Percentiles rank a stretch among this genome's conserved stretches.
Conservation (phyloP, 2,888 invertebrate genomes). For the Icerya purchasi region DNA sequence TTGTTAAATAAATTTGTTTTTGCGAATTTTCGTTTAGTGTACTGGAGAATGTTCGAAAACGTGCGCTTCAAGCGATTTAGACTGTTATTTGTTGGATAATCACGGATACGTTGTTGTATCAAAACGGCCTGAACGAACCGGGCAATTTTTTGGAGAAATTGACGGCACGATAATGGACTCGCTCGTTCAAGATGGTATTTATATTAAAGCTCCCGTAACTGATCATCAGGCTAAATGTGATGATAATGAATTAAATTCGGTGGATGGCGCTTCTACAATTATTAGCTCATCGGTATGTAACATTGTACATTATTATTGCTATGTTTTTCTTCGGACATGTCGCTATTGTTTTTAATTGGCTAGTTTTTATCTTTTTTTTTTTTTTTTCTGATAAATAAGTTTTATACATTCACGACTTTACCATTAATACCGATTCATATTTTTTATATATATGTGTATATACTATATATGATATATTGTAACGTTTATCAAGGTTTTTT, state of each 20-base stretch:
- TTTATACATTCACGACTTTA: too few species aligned
- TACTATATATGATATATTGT: too few species aligned
- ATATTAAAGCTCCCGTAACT: slow-evolving; percentile 64
- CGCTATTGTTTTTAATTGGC: too few species aligned
- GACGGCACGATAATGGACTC: slow-evolving; percentile 90
- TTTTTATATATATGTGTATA: too few species aligned
- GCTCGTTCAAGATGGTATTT: slow-evolving; percentile 70
- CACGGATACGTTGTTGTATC: slow-evolving; percentile 85
- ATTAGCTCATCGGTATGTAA: neutral
- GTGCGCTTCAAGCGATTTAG: slow-evolving; percentile 65
- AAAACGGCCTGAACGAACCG: slow-evolving; percentile 65
- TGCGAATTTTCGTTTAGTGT: too few species aligned
- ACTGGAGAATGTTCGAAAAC: slow-evolving; percentile 56
- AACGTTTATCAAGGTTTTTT: too few species aligned
- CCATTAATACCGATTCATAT: too few species aligned
- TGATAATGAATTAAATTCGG: slow-evolving; percentile 23
- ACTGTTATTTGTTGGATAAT: slow-evolving; percentile 84
- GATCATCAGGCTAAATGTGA: slow-evolving; percentile 73
- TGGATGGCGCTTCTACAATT: neutral
- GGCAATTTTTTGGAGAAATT: slow-evolving; percentile 81
- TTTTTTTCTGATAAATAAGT: too few species aligned
- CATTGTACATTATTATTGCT: too few species aligned
- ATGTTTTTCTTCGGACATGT: too few species aligned
- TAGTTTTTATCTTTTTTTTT: too few species aligned
- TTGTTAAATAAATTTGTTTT: too few species aligned